Evolutionary conservation across 1,140 invertebrate species (phyloP).

Genomic region (Anoplolepis gracilipes): DNA sequence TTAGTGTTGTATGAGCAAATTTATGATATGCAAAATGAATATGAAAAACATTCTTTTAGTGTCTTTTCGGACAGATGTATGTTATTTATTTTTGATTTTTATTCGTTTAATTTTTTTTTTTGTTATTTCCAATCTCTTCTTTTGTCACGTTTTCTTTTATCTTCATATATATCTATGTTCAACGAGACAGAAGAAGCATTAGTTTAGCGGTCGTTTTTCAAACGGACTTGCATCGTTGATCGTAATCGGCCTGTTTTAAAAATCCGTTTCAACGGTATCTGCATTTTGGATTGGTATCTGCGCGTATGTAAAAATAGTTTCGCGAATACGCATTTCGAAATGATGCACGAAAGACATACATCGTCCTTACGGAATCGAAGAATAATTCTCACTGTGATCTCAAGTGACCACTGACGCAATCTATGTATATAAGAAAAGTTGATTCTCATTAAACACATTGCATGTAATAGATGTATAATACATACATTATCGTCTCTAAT

Average conservation of each 20-base stretch:
- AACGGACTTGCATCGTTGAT: slow-evolving; percentile 20
- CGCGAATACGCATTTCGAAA: neutral
- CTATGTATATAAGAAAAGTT: neutral
- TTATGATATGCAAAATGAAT: slow-evolving; percentile 53
- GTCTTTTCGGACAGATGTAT: slow-evolving; percentile 45
- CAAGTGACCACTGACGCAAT: neutral
- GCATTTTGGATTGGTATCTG: neutral
- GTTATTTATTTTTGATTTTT: slow-evolving; percentile 37
- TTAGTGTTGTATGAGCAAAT: slow-evolving; percentile 36
- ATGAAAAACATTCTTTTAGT: slow-evolving; percentile 43
- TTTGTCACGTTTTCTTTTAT: neutral
- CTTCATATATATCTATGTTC: neutral
- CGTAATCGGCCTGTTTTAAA: neutral
- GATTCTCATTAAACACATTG: slow-evolving; percentile 37
- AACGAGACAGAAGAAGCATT: slow-evolving; percentile 15
- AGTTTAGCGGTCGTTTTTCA: slow-evolving; percentile 28
- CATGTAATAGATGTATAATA: slow-evolving; percentile 4
- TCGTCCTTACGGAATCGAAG: neutral
- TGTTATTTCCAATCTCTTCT: neutral
- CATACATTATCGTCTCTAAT: slow-evolving; percentile 27
- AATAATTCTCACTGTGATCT: neutral
- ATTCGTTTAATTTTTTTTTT: slow-evolving; percentile 8
- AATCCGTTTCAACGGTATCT: neutral
- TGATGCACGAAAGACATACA: neutral
- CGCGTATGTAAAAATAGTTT: neutral